phyloP scores from a whole-genome alignment of 1,140 invertebrate species.

The Bombyx mori region DNA sequence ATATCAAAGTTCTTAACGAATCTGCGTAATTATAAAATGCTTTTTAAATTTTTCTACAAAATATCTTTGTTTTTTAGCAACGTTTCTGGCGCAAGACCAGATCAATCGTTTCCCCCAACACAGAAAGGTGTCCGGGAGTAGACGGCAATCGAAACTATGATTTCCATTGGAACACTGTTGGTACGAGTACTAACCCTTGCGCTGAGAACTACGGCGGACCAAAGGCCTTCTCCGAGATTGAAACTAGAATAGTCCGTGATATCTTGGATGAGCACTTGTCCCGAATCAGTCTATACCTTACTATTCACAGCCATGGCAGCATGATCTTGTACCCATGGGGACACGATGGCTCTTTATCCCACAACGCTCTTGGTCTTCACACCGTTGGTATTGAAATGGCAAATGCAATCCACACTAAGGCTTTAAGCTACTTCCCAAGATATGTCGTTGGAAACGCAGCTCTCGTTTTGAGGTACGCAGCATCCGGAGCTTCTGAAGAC shows the following conservation, averaged over 20 bases:
- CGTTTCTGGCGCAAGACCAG: conserved; percentile 54
- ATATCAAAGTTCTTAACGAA: neutral
- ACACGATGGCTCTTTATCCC: conserved; percentile 56
- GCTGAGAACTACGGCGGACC: conserved; percentile 77
- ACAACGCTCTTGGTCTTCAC: conserved; percentile 43
- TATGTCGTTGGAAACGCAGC: conserved; percentile 29
- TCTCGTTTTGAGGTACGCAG: conserved; percentile 29
- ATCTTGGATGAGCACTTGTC: conserved; percentile 59
- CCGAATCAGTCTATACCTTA: conserved; percentile 73
- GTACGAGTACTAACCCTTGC: conserved; percentile 77
- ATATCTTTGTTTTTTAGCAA: conserved; percentile 19
- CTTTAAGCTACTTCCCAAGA: conserved; percentile 19
- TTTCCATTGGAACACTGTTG: conserved; percentile 73
- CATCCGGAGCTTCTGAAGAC: conserved; percentile 77
- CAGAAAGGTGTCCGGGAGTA: conserved; percentile 55
- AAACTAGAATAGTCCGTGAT: conserved; percentile 74
- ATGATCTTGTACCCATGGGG: conserved; percentile 78
- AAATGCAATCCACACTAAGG: conserved; percentile 40
- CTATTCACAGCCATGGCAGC: conserved; percentile 75
- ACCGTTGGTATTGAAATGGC: conserved; percentile 51
- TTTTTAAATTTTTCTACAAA: too few species aligned
- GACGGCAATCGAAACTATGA: conserved; percentile 74
- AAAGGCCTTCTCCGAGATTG: conserved; percentile 79
- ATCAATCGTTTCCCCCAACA: conserved; percentile 12
- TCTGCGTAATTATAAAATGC: too few species aligned